Base-by-base conservation (phyloP, 1,140 invertebrate species). In the Latrodectus geometricus region DNA sequence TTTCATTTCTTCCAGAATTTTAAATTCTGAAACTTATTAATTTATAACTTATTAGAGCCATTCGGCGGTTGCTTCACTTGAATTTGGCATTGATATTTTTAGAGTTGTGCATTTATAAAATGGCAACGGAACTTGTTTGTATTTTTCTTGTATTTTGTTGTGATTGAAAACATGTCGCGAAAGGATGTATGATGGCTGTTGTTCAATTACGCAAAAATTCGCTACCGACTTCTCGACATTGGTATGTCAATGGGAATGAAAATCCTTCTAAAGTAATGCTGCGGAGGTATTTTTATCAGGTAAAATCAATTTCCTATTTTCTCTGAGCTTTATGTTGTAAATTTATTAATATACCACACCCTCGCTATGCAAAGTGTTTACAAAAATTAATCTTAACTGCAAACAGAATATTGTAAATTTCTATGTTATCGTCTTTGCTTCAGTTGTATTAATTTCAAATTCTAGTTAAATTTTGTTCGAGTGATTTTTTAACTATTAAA, bases 141-240 rank as follows among this genome's bases (percentile, higher is more conserved):
- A 54, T 86, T 86, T 78, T 86, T 70, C 61, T 75, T 61, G 23
- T 52, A 70, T 81, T 66, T 1, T 81, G 69, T 72, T 74, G 49
- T 74, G 72, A 74, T 74, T 70, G 73, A 86, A 84, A 86, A 86
- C 83, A 86, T 86, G 83, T 86, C 83, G 83, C 56, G 83, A 77
- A 61, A 75, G 12, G 21, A 56, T 77, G 49, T 75, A 74, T 79
- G 80, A 87, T 87, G 85, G 76, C 76, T 74, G 85, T 87, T 66
- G 77, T 87, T 66, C 76, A 54, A 50, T 49, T 79, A 35, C 76
- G 85, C 23, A 87, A 87, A 87, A 80, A 74, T 87, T 77, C 75
- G 35, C 49, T 87, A 50, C 69, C 85, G 17, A 66, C 54, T 23
- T 3, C 77, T 54, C 77, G 68, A 8, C 69, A 80, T 54, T 87